Evolutionary conservation across 2,888 invertebrate genomes (phyloP), one percentile per base, ranked within the genome.

Genomic region (Alsophila aescularia): DNA sequence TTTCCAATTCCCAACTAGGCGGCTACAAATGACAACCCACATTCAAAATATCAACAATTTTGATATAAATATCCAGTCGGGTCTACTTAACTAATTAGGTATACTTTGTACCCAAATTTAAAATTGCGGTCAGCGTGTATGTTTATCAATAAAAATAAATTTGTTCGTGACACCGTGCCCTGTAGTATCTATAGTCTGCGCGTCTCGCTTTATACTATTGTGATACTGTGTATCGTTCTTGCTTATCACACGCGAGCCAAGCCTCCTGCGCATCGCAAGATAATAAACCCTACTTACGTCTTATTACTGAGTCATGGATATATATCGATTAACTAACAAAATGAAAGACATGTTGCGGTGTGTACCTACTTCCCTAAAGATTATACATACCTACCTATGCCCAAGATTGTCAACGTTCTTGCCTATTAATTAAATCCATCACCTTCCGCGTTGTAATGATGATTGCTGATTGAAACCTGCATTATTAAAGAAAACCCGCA

Each of bases 241-340:
- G 8, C 42, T 66, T 70, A 70, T 73, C 73, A 57, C 10, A 29
- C 29, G 55, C 55, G 64, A 67, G 72, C 67, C 75, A 58, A 73
- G 75, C 75, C 75, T 72, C 72, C 74, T n/a, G 29, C 1, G 16
- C 4, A 36, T 16, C 13, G 16, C 16, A 16, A 16, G 36, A 36
- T 36, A 36, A 36, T 36, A 2, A n/a, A n/a, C n/a, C 27, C 2
- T 27, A 18, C 3, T 10, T 16, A 35, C n/a, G 15, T 16, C 18
- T 16, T 18, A 5, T 29, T 29, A 36, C 16, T 36, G 35, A 15
- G 10, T 36, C 35, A 36, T 16, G 16, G 29, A 29, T 29, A 3
- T 10, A 36, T 36, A 29, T 10, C 8, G 10, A n/a, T 29, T 29
- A 8, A 2, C 1, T 29, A 8, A 1, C 1, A n/a, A 29, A n/a